Evolutionary conservation across 2,888 invertebrate species (phyloP).

Genomic region (Timandra comae): DNA sequence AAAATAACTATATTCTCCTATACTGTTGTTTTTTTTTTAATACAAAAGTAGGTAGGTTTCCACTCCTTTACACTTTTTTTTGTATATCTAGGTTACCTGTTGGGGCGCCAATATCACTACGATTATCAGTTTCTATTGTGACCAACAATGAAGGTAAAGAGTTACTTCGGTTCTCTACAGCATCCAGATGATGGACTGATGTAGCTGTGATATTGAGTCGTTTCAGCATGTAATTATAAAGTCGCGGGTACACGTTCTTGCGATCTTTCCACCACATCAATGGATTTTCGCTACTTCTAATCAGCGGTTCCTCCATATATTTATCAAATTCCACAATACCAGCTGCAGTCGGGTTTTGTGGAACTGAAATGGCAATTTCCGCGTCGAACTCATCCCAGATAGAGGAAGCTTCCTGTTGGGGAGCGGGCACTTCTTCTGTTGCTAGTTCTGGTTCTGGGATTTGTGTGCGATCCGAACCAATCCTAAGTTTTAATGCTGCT

Average conservation of each 20-base stretch:
- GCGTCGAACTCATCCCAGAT: constrained; percentile 7
- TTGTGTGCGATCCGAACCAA: no score
- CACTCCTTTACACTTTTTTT: no score
- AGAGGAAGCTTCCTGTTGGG: not conserved
- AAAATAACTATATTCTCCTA: no score
- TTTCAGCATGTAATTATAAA: not conserved
- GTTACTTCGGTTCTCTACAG: no score
- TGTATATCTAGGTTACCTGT: no score
- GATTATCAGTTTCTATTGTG: no score
- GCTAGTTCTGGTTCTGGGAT: not conserved
- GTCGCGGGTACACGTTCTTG: not conserved
- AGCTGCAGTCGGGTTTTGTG: constrained; percentile 4
- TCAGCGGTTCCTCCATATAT: constrained; percentile 6
- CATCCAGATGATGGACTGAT: no score
- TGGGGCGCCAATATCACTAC: no score
- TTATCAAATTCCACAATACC: constrained; percentile 10
- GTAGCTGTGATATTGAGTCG: constrained; percentile 3
- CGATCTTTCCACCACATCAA: constrained; percentile 3
- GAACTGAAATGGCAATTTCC: constrained; percentile 1
- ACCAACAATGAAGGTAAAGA: no score
- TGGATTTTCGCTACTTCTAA: not conserved
- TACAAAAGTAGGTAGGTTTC: no score
- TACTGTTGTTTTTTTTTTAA: no score
- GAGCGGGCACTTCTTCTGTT: not conserved
- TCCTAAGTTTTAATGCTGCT: no score